A percentile compares a stretch with the other conserved stretches of the same genome.
phyloP scores from a whole-genome alignment of 1,140 invertebrate genomes.

The Achatina immaculata region DNA sequence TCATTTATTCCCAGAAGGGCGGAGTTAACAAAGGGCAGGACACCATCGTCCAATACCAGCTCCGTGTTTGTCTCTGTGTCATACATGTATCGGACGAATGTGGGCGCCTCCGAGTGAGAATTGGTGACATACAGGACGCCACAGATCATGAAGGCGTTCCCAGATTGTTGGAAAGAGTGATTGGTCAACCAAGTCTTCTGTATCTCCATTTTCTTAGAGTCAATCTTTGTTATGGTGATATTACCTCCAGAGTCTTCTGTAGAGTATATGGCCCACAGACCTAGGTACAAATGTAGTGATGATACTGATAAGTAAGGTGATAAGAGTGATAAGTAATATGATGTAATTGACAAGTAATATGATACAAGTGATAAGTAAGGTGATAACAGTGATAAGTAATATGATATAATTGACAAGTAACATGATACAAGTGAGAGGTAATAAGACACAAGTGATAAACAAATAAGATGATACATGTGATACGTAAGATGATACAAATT shows the following conservation, averaged over 20 bases:
- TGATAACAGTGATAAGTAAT: neutral
- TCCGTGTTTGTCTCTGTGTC: conserved; percentile 58
- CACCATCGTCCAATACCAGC: conserved; percentile 40
- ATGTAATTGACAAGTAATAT: neutral
- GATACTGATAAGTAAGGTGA: neutral
- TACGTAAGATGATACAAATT: neutral
- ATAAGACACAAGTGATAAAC: neutral
- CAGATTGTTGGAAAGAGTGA: conserved; percentile 48
- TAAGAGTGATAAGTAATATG: neutral
- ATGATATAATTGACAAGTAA: neutral
- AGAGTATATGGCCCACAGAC: conserved; percentile 64
- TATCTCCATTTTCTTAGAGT: conserved; percentile 53
- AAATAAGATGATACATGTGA: neutral
- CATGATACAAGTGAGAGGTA: neutral
- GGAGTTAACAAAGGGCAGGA: conserved; percentile 52
- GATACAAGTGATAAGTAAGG: neutral
- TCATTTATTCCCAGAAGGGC: conserved; percentile 31
- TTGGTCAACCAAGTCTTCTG: conserved; percentile 57
- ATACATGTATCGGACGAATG: conserved; percentile 59
- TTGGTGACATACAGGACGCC: conserved; percentile 60
- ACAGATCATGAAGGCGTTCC: conserved; percentile 66
- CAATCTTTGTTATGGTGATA: conserved; percentile 59
- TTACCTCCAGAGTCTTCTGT: conserved; percentile 54
- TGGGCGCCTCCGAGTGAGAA: conserved; percentile 56
- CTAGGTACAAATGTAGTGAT: conserved; percentile 20